These are phyloP conservation scores for Lytechinus pictus DNA, from an alignment of 35 echinoderm and acorn worm species.

Conservation along the genomic window DNA sequence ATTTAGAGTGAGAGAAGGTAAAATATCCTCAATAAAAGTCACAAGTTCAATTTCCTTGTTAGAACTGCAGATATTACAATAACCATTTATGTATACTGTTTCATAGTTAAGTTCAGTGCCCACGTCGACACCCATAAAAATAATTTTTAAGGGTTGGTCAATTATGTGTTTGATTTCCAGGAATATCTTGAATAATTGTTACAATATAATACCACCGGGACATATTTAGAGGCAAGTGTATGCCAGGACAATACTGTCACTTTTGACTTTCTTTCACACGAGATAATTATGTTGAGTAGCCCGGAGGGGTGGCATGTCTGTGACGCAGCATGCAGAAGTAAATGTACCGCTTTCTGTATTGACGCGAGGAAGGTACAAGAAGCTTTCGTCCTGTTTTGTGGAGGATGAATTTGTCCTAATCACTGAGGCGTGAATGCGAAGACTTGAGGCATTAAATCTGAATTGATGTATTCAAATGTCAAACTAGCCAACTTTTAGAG, in stretches of 20 bases:
- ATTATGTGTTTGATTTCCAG: neutral
- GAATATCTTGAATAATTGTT: neutral
- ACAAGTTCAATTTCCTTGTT: neutral
- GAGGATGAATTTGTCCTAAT: slow-evolving; percentile 13
- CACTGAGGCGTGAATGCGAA: neutral
- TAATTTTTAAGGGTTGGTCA: neutral
- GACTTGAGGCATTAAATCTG: slow-evolving; percentile 11
- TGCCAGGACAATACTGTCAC: neutral
- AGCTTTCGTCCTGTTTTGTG: neutral
- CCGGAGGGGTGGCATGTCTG: neutral
- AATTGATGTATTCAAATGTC: slow-evolving; percentile 20
- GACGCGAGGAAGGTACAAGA: neutral
- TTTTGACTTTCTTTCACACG: neutral
- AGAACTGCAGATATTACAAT: neutral
- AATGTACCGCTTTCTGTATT: slow-evolving; percentile 4
- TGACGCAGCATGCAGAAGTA: neutral
- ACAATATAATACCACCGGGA: neutral
- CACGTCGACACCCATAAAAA: neutral
- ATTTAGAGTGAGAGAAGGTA: no score
- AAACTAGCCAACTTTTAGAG: neutral
- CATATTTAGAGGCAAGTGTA: neutral
- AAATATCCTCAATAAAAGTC: neutral
- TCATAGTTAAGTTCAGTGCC: neutral
- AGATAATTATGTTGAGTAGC: neutral
- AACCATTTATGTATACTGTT: neutral